Evolutionary conservation across 1,140 invertebrate species (phyloP).

Genomic region (Drosophila grimshawi): DNA sequence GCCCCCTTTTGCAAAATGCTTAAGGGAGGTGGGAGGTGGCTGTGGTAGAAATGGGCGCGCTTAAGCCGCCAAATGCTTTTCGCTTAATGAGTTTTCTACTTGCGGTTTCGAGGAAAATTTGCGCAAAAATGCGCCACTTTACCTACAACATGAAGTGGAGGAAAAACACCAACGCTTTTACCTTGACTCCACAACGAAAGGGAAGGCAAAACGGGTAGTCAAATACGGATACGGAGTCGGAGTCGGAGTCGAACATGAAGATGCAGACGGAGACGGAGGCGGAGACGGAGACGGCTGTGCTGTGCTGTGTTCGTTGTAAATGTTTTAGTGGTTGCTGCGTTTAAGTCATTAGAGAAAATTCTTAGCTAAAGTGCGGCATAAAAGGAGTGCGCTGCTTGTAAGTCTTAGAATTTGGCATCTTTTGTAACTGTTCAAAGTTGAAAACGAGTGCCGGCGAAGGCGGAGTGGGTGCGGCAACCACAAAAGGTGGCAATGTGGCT

Average conservation of each 20-base stretch:
- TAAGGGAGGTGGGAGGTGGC: not conserved
- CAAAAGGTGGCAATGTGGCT: constrained; percentile 43
- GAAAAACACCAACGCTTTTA: constrained; percentile 43
- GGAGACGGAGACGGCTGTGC: constrained; percentile 5
- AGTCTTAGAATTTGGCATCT: constrained; percentile 49
- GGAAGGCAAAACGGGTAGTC: not conserved
- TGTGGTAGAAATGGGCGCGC: constrained; percentile 18
- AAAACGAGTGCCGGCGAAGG: not conserved
- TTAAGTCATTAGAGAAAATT: constrained; percentile 82
- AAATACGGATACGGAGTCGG: not conserved
- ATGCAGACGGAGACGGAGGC: not conserved
- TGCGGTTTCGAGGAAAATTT: constrained; percentile 73
- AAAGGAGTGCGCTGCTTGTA: constrained; percentile 35
- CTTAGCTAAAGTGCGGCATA: constrained; percentile 60
- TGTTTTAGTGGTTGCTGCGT: constrained; percentile 79
- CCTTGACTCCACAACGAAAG: constrained; percentile 18
- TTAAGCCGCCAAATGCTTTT: constrained; percentile 63
- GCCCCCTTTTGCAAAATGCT: constrained; percentile 27
- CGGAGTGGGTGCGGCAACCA: constrained; percentile 12
- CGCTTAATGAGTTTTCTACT: constrained; percentile 77
- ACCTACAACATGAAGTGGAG: constrained; percentile 49
- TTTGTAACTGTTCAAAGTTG: constrained; percentile 21
- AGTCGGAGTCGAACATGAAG: constrained; percentile 1
- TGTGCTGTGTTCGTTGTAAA: constrained; percentile 65
- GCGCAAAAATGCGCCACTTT: constrained; percentile 76